Conservation (phyloP, 2,888 invertebrate species). For the Drosophila algonquin region DNA sequence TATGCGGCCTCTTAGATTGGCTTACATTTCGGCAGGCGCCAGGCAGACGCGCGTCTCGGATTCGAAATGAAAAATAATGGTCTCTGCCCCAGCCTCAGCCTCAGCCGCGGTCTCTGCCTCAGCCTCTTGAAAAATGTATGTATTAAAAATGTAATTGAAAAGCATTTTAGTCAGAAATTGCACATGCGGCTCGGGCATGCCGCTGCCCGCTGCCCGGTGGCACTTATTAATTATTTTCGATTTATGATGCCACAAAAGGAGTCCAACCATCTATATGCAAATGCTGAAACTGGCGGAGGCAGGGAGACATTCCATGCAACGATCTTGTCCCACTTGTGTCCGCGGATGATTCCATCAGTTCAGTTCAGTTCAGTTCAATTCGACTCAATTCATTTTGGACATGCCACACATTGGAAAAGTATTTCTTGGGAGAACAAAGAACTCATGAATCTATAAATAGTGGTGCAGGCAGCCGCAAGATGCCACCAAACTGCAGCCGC, state of each 20-base stretch:
- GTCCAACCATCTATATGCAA: constrained; percentile 68
- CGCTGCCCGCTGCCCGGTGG: constrained; percentile 6
- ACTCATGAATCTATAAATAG: constrained; percentile 65
- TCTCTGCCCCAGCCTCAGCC: constrained; percentile 28
- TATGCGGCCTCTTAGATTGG: constrained; percentile 23
- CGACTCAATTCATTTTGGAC: not conserved
- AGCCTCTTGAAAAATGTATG: too few relatives aligned
- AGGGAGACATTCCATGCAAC: not conserved
- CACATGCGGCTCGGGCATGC: constrained; percentile 25
- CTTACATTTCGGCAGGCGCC: constrained; percentile 64
- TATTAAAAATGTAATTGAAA: constrained; percentile 67
- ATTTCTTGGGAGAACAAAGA: constrained; percentile 24
- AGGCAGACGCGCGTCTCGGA: constrained; percentile 59
- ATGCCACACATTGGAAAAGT: not conserved
- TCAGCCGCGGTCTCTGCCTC: too few relatives aligned
- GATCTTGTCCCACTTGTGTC: not conserved
- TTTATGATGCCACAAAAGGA: constrained; percentile 49
- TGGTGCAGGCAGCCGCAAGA: not conserved
- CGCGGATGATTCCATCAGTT: not conserved
- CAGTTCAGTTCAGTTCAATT: not conserved
- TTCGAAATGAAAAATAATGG: constrained; percentile 30
- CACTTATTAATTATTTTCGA: constrained; percentile 68
- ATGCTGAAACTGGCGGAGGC: constrained; percentile 17
- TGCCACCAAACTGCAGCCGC: not conserved
- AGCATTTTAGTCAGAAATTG: constrained; percentile 40